A percentile compares a stretch with the other conserved stretches of the same genome.
These are phyloP conservation scores for Aelia acuminata DNA, from an alignment of 2,888 invertebrate species.

Conservation along the genomic window DNA sequence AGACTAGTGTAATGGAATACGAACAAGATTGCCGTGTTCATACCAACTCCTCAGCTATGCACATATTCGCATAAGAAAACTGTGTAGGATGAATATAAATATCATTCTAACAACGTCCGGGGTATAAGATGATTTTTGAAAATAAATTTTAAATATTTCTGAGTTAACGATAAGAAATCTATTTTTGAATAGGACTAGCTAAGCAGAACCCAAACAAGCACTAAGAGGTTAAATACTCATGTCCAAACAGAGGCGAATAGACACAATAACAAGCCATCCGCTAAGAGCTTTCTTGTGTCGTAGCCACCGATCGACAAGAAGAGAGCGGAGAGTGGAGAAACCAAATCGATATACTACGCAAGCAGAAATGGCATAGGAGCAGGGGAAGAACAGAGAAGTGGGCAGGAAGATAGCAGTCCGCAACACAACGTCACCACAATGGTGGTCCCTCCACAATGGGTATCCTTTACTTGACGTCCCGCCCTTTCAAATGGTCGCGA, in stretches of 20 bases:
- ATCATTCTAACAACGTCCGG: no score
- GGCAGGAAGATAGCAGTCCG: background rate
- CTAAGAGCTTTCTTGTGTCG: conserved; percentile 1
- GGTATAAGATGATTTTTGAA: no score
- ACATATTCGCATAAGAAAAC: no score
- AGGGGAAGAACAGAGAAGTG: background rate
- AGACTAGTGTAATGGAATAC: no score
- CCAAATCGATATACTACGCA: background rate
- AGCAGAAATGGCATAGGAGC: background rate
- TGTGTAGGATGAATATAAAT: no score
- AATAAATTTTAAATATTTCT: no score
- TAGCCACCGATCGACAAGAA: background rate
- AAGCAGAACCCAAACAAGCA: background rate
- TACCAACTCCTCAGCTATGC: no score
- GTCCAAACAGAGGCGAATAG: background rate
- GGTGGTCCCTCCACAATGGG: background rate
- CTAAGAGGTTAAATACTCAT: background rate
- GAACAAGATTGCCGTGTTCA: no score
- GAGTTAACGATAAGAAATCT: background rate
- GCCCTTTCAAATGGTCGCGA: background rate
- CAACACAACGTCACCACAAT: no score
- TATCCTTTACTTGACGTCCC: background rate
- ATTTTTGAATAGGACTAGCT: background rate
- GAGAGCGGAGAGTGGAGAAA: background rate
- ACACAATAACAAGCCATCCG: background rate